Evolutionary conservation across 2,888 invertebrate species (phyloP), one percentile per base, ranked within the genome.

Genomic region (Flexamia atlantica): DNA sequence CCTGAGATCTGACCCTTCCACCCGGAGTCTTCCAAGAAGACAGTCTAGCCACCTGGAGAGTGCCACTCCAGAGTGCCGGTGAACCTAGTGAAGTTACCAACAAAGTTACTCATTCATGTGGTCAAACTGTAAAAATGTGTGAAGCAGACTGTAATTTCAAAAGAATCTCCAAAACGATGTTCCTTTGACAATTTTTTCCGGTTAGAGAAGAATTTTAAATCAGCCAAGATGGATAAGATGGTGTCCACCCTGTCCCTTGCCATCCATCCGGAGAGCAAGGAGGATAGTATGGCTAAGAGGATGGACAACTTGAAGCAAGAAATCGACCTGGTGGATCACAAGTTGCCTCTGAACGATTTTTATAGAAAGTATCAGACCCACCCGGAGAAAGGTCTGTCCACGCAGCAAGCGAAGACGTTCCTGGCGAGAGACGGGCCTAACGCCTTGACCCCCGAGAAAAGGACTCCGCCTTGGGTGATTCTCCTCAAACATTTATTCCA

Each of bases 401-500:
- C 90, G 50, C 90, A 89, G 2, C 91, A 91, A 87, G 96, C 95
- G 0, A 90, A 91, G 1, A 90, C 92, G 70, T 89, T 93, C 10
- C 89, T 94, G 0, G 89, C 90, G 14, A 92, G 92, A 87, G 92
- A 95, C 85, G 95, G 95, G 4, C 93, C 92, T 0, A 97, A 97
- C 88, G 92, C 93, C 3, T 90, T 97, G 32, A 94, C 96, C 0
- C 96, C 96, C 0, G 94, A 96, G 0, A 92, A 93, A 82, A 93
- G 93, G 87, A 93, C 93, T 17, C 94, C 95, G 3, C 95, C 96
- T 91, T 94, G 93, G 90, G 90, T 94, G 88, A 92, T 93, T 91
- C 92, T 95, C 88, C 90, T 93, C 84, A 92, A 92, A 85, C 90
- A 90, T 81, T 90, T 94, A 89, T 93, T 93, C 89, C 91, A 93